These are phyloP conservation scores for Pseudomyrmex pallidus DNA, from an alignment of 1,140 invertebrate species.

Conservation along the genomic window DNA sequence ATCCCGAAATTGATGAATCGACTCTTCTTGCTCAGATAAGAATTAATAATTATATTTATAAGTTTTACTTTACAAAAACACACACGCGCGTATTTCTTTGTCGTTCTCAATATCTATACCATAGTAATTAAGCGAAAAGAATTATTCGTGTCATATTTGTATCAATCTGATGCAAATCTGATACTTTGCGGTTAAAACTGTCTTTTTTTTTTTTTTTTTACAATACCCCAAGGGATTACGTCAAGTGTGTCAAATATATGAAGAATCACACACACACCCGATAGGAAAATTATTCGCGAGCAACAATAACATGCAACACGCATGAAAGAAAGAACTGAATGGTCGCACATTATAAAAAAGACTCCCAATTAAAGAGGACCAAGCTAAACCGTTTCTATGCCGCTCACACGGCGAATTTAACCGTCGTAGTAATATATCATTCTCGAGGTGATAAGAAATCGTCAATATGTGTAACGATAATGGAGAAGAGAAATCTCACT, in stretches of 20 bases:
- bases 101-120: not conserved
- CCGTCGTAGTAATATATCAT: slow-evolving; percentile 61
- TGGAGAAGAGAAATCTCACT: slow-evolving; percentile 9
- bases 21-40: not conserved
- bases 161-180: slow-evolving; percentile 7
- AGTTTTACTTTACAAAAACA: not conserved
- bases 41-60: not conserved
- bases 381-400: slow-evolving; percentile 71
- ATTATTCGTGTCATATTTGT: slow-evolving; percentile 22
- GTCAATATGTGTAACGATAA: slow-evolving; percentile 63
- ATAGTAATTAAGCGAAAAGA: not conserved
- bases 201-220: not conserved
- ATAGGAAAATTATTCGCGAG: not conserved
- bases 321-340: not conserved
- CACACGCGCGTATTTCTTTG: not conserved
- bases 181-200: slow-evolving; percentile 4
- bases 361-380: slow-evolving; percentile 70
- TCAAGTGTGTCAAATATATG: not conserved
- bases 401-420: slow-evolving; percentile 47
- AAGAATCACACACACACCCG: not conserved
- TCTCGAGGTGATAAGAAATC: slow-evolving; percentile 56
- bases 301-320: slow-evolving; percentile 36
- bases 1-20: not conserved
- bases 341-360: slow-evolving; percentile 49
- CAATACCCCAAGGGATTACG: not conserved